A percentile compares a stretch with the other conserved stretches of the same genome.
These are phyloP conservation scores for Toxotes lorentzi DNA, from an alignment of 2,797 vertebrate genomes.

Conservation along the genomic window DNA sequence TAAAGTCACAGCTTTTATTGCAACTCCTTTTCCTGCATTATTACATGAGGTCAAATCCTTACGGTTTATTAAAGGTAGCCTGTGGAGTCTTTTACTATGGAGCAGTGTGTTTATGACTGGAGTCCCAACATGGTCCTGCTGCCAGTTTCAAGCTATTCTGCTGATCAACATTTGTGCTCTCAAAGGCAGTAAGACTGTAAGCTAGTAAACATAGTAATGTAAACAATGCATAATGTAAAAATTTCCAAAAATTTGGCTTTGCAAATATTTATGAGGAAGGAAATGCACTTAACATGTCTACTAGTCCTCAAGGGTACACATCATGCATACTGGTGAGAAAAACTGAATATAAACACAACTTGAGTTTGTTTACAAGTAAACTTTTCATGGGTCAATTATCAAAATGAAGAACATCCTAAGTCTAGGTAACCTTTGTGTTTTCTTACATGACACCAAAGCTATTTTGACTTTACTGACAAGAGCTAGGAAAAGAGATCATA, in stretches of 20 bases:
- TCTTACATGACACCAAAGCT: slow-evolving; percentile 39
- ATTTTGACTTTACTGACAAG: no score
- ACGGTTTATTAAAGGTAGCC: background rate
- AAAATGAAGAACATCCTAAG: slow-evolving; percentile 53
- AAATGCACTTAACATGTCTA: background rate
- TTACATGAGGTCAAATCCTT: slow-evolving; percentile 12
- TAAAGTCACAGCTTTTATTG: slow-evolving; percentile 2
- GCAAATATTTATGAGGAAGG: slow-evolving; percentile 13
- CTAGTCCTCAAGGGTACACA: slow-evolving; percentile 3
- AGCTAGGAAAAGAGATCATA: no score
- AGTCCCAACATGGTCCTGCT: background rate
- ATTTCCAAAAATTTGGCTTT: background rate
- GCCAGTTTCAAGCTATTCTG: background rate
- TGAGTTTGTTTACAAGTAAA: slow-evolving; percentile 8
- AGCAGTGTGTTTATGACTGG: background rate
- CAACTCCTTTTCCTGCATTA: slow-evolving; percentile 35
- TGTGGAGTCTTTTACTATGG: background rate
- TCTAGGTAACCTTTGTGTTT: slow-evolving; percentile 42
- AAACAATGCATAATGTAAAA: slow-evolving; percentile 7
- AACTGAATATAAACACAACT: slow-evolving; percentile 1
- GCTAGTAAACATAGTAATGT: background rate
- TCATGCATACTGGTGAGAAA: slow-evolving; percentile 10
- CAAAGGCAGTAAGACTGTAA: background rate
- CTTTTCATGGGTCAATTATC: slow-evolving; percentile 40
- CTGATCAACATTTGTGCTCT: background rate